Evolutionary conservation across 2,113 vertebrate genomes (phyloP), one percentile per base, ranked within the genome.

Genomic region (Toxotes chatareus): DNA sequence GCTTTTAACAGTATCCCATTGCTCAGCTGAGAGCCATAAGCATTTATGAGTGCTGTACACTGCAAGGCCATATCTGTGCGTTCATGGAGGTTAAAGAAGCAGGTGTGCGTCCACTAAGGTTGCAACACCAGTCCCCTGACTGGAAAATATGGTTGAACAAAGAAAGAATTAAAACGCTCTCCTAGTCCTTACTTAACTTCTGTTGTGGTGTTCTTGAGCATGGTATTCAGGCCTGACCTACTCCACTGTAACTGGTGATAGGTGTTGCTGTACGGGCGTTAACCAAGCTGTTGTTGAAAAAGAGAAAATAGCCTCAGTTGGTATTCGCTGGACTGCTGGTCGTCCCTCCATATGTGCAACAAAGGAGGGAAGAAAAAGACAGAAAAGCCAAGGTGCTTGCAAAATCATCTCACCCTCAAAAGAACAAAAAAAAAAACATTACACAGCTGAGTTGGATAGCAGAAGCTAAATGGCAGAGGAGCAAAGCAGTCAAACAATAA

Each of bases 11-110:
- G n/a, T 53, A 56, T 79, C 14, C 10, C 67, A 80, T 84, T 79
- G 84, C 75, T 76, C 88, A 81, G 32, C 73, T 36, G 71, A 85
- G 73, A 73, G 46, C 27, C 21, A 47, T 85, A 51, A 86, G 61
- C 70, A 63, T 69, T 88, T 70, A 81, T 82, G 57, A 72, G 73
- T 47, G 44, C 55, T 36, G 13, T 65, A 46, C 55, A 38, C 76
- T 64, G 36, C 62, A 80, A 87, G 76, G 19, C 27, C 60, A 46
- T 77, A 59, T 78, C 42, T n/a, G n/a, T 62, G 21, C 23, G 36
- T 82, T 86, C 72, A 73, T 38, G 31, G 31, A 69, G 32, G 63
- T 61, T 62, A 79, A 68, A 73, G 19, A 34, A 64, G 61, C 46
- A 40, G 23, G 23, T 42, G 13, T 32, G 49, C 49, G 16, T 34